Evolutionary conservation across 1,140 invertebrate species (phyloP).

Genomic region (Hypsibius dujardini): DNA sequence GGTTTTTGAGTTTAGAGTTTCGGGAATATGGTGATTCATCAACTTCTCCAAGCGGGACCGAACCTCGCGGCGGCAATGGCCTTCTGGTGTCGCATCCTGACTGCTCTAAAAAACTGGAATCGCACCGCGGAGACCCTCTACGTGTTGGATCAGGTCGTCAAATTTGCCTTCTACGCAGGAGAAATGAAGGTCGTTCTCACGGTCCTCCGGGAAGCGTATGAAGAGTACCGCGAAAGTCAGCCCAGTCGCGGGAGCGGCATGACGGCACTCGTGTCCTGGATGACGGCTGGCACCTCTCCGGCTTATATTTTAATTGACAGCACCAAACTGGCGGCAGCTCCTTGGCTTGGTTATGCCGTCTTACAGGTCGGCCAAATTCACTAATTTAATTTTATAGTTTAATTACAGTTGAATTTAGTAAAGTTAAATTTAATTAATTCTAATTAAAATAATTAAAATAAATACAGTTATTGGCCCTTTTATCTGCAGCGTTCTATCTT

Average conservation of each 20-base stretch:
- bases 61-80: not conserved
- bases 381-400: too few relatives aligned
- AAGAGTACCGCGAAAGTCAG: not conserved
- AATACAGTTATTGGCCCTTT: too few relatives aligned
- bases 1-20: not conserved
- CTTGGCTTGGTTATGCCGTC: not conserved
- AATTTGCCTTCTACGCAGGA: not conserved
- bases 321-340: not conserved
- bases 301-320: not conserved
- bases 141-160: conserved; percentile 4
- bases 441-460: too few relatives aligned
- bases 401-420: too few relatives aligned
- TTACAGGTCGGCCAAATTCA: not conserved
- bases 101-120: conserved; percentile 8
- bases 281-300: not conserved
- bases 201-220: not conserved
- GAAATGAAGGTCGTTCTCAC: not conserved
- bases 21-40: conserved; percentile 13
- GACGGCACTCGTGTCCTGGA: conserved; percentile 4
- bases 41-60: not conserved
- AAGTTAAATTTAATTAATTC: too few relatives aligned
- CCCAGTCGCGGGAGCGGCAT: conserved; percentile 2
- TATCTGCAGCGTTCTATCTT: too few relatives aligned
- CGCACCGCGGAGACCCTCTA: not conserved
- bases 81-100: not conserved